Conservation (phyloP, 2,888 invertebrate species). For the Spatulosminthurus flaviceps region DNA sequence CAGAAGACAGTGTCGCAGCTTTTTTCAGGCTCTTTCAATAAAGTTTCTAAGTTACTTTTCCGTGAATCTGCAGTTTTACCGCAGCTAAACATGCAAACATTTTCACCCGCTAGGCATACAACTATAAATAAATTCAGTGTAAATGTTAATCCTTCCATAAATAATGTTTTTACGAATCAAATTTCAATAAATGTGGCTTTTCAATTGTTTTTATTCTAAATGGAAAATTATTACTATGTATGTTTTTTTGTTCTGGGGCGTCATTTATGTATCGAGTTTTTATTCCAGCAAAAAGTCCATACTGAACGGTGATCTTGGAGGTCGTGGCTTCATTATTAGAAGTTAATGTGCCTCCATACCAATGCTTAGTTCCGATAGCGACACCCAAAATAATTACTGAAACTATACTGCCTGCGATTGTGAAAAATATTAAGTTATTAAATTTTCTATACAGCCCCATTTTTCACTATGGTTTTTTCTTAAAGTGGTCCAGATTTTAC, state of each 20-base stretch:
- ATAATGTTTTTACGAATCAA: slow-evolving; percentile 13
- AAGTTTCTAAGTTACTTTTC: slow-evolving; percentile 49
- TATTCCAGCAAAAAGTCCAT: slow-evolving; percentile 55
- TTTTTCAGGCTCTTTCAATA: too few species aligned
- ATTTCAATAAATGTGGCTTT: too few species aligned
- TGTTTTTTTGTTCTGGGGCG: too few species aligned
- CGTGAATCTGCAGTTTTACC: slow-evolving; percentile 41
- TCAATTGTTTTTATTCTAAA: too few species aligned
- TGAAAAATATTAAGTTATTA: slow-evolving; percentile 56
- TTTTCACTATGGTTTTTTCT: neutral
- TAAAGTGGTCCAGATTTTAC: neutral
- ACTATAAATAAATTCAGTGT: slow-evolving; percentile 49
- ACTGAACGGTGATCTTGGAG: neutral
- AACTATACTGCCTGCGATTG: slow-evolving; percentile 53
- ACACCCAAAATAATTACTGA: slow-evolving; percentile 50
- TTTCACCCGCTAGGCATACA: slow-evolving; percentile 46
- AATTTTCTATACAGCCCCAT: slow-evolving; percentile 49
- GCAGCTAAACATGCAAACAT: slow-evolving; percentile 60
- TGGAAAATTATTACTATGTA: too few species aligned
- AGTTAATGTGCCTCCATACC: slow-evolving; percentile 47
- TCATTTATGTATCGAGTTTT: too few species aligned
- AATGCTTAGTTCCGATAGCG: slow-evolving; percentile 54
- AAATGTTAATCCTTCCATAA: slow-evolving; percentile 21
- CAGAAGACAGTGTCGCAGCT: too few species aligned
- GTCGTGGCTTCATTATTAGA: neutral